A percentile compares a stretch with the other conserved stretches of the same genome.
phyloP scores from a whole-genome alignment of 2,888 invertebrate genomes.

The Parascotia fuliginaria region DNA sequence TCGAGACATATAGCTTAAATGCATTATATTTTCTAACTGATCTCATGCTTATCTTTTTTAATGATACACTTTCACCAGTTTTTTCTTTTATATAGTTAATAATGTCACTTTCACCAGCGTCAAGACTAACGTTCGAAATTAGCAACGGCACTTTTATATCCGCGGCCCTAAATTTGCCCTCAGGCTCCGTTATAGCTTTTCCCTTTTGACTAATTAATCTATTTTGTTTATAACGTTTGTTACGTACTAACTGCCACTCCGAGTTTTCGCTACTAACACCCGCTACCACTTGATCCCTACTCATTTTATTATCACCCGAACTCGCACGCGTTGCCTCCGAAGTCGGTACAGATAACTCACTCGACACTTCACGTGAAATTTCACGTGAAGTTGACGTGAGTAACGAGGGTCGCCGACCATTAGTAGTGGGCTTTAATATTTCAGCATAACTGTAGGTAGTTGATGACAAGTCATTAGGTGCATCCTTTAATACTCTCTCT shows the following conservation, averaged over 20 bases:
- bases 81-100: constrained; percentile 12
- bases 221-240: neutral
- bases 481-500: neutral
- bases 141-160: constrained; percentile 2
- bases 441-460: neutral
- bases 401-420: neutral
- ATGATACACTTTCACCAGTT: constrained; percentile 4
- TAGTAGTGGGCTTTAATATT: neutral
- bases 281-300: neutral
- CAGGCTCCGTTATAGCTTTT: neutral
- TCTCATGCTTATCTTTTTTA: constrained; percentile 3
- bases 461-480: neutral
- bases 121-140: constrained; percentile 1
- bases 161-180: neutral
- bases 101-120: constrained; percentile 1
- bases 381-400: neutral
- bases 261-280: neutral
- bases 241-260: neutral
- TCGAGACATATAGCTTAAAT: constrained; percentile 3
- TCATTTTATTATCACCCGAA: neutral
- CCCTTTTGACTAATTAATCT: neutral
- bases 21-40: neutral
- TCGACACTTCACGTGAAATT: neutral
- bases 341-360: neutral
- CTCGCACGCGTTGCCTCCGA: neutral